phyloP scores from a whole-genome alignment of 2,113 vertebrate species.

The Puffinus mauretanicus region DNA sequence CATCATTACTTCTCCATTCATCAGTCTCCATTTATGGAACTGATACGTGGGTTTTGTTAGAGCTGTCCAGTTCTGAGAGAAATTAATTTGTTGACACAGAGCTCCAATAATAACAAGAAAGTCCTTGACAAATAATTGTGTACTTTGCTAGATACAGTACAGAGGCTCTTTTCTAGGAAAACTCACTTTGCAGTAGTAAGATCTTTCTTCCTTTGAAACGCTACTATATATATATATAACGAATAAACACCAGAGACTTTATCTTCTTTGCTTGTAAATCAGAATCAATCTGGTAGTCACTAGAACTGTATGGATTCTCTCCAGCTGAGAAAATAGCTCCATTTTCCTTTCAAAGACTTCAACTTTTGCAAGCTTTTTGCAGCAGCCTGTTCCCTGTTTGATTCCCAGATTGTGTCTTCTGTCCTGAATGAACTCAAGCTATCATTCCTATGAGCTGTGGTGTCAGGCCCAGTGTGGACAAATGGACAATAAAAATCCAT shows the following conservation, averaged over 20 bases:
- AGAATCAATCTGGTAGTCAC: background rate
- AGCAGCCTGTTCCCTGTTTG: background rate
- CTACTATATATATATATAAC: background rate
- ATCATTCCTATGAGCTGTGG: background rate
- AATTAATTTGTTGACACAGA: slow-evolving; percentile 33
- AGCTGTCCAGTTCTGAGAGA: background rate
- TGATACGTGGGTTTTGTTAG: background rate
- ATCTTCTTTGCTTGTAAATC: background rate
- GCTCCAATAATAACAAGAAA: background rate
- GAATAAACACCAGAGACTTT: background rate
- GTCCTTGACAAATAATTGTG: background rate
- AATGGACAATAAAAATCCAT: background rate
- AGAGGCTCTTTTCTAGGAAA: background rate
- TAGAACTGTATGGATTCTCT: background rate
- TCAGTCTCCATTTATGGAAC: background rate
- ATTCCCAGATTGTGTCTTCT: background rate
- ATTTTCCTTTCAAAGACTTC: background rate
- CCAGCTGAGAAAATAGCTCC: background rate
- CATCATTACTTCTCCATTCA: background rate
- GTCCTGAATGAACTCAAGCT: background rate
- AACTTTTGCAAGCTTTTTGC: background rate
- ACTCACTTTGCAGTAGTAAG: background rate
- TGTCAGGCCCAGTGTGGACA: background rate
- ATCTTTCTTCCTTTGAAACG: background rate
- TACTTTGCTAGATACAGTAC: background rate